phyloP scores from a whole-genome alignment of 2,113 vertebrate species.

The Takifugu bimaculatus region DNA sequence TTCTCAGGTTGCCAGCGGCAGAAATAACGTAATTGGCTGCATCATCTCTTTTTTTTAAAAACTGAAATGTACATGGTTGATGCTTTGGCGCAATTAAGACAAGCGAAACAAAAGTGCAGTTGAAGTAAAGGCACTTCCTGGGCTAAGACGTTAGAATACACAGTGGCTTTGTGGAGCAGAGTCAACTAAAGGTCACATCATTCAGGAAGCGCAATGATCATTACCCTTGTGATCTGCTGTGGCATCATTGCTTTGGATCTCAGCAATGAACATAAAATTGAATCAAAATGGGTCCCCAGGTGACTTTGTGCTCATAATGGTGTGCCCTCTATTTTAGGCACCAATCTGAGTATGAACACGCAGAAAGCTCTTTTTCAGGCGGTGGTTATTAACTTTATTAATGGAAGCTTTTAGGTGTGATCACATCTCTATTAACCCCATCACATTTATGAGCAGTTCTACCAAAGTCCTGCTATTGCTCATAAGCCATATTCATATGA shows the following conservation, averaged over 20 bases:
- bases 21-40: conserved; percentile 54
- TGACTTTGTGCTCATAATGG: conserved; percentile 48
- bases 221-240: conserved; percentile 47
- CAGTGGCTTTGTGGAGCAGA: background rate
- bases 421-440: conserved; percentile 31
- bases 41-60: conserved; percentile 56
- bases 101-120: conserved; percentile 34
- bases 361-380: conserved; percentile 33
- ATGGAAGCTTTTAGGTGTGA: conserved; percentile 46
- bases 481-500: background rate
- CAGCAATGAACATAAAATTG: conserved; percentile 52
- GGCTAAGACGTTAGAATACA: background rate
- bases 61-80: conserved; percentile 24
- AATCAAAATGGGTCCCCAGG: conserved; percentile 41
- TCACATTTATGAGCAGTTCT: conserved; percentile 14
- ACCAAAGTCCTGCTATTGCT: background rate
- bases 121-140: conserved; percentile 1
- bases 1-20: conserved; percentile 50
- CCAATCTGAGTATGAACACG: conserved; percentile 35
- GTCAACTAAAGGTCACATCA: conserved; percentile 54
- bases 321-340: conserved; percentile 23
- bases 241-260: conserved; percentile 49
- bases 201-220: conserved; percentile 39
- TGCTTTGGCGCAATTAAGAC: conserved; percentile 28
- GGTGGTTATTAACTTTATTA: conserved; percentile 59